Evolutionary conservation across 2,888 invertebrate genomes (phyloP).

Genomic region (Drosophila mimica): DNA sequence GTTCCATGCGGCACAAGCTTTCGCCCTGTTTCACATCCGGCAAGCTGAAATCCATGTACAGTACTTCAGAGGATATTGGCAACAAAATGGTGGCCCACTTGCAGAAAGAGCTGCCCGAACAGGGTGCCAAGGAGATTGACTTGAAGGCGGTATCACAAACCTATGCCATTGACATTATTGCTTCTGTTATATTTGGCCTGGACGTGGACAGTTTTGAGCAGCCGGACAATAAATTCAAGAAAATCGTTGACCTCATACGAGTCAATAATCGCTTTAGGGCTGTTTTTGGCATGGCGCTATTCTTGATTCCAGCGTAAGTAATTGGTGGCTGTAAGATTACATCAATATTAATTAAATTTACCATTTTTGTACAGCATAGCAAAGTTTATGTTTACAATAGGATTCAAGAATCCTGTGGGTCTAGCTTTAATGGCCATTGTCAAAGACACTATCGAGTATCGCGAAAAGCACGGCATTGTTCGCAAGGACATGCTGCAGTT

Average conservation of each 20-base stretch:
- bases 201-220: slow-evolving; percentile 83
- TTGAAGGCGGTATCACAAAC: slow-evolving; percentile 81
- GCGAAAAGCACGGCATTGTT: slow-evolving; percentile 83
- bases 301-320: slow-evolving; percentile 79
- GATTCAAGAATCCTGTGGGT: slow-evolving; percentile 65
- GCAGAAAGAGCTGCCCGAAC: slow-evolving; percentile 76
- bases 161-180: slow-evolving; percentile 85
- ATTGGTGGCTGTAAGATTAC: accelerated
- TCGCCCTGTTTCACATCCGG: slow-evolving; percentile 89
- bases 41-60: slow-evolving; percentile 88
- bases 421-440: slow-evolving; percentile 83
- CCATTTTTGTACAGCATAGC: slow-evolving; percentile 48
- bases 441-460: slow-evolving; percentile 83
- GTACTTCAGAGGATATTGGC: slow-evolving; percentile 87
- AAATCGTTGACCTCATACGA: slow-evolving; percentile 54
- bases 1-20: slow-evolving; percentile 87
- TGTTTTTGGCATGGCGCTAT: slow-evolving; percentile 58
- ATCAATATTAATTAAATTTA: background rate
- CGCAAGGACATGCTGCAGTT: slow-evolving; percentile 85
- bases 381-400: slow-evolving; percentile 57
- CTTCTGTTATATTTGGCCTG: slow-evolving; percentile 85
- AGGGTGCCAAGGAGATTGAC: slow-evolving; percentile 84
- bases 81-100: slow-evolving; percentile 86
- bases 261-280: slow-evolving; percentile 30
- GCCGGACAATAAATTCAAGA: slow-evolving; percentile 81